Evolutionary conservation across 2,888 invertebrate genomes (phyloP).

Genomic region (Torymus aiolomorphi): DNA sequence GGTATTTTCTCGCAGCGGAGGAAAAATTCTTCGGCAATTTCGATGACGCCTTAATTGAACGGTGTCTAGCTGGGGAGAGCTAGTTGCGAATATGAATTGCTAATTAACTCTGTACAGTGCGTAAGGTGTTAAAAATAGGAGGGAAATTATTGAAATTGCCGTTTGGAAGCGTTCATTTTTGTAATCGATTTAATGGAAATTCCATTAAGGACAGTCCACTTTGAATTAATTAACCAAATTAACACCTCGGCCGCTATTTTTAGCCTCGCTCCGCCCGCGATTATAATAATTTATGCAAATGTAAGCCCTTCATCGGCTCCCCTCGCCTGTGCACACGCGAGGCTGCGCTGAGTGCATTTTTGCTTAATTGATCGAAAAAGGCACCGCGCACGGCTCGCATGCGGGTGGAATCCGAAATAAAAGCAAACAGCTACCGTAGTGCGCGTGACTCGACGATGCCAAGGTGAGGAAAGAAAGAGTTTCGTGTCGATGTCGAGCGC

Average conservation of each 20-base stretch:
- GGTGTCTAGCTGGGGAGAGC: no score
- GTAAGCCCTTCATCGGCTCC: neutral
- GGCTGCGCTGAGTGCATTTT: neutral
- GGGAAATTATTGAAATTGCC: no score
- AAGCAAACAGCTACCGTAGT: neutral
- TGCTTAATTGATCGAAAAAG: slow-evolving; percentile 7
- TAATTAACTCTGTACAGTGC: no score
- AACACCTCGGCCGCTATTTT: neutral
- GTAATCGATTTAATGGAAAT: no score
- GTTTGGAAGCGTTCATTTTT: no score
- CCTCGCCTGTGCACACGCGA: neutral
- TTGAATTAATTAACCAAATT: neutral
- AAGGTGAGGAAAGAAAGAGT: slow-evolving; percentile 31
- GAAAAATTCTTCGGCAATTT: neutral
- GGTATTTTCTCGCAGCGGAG: slow-evolving; percentile 9
- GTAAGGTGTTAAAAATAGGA: no score
- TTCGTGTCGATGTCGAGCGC: slow-evolving; percentile 5
- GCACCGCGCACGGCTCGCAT: neutral
- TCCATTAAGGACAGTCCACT: neutral
- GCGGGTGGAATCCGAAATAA: slow-evolving; percentile 14
- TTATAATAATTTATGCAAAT: slow-evolving; percentile 17
- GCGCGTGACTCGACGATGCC: slow-evolving; percentile 5
- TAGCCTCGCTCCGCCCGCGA: neutral
- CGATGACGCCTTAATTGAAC: no score
- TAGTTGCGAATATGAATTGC: no score